A percentile compares a stretch with the other conserved stretches of the same genome.
phyloP scores from a whole-genome alignment of 2,888 invertebrate species.

The Macaria notata region DNA sequence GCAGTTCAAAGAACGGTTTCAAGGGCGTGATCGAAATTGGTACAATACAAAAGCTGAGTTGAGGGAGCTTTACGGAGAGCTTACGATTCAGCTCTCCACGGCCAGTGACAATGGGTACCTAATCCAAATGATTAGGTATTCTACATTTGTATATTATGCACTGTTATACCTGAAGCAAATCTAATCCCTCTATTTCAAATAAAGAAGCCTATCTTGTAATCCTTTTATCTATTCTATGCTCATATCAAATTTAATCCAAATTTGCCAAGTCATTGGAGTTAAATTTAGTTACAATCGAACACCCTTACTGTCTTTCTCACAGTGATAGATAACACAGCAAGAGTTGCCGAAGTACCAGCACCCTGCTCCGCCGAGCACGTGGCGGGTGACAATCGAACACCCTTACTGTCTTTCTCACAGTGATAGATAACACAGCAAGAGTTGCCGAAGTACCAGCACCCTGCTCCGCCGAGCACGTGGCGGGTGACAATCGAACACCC shows the following conservation, averaged over 20 bases:
- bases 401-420: too few species aligned
- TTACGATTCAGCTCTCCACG: constrained; percentile 2
- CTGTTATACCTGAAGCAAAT: too few species aligned
- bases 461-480: constrained; percentile 41
- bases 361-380: constrained; percentile 41
- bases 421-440: background rate
- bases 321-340: background rate
- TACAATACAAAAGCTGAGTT: constrained; percentile 3
- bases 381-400: constrained; percentile 53
- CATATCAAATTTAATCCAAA: too few species aligned
- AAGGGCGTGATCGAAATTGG: constrained; percentile 18
- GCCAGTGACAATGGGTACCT: background rate
- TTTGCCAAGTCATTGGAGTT: too few species aligned
- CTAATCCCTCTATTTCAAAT: too few species aligned
- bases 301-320: too few species aligned
- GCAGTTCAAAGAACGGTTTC: constrained; percentile 21
- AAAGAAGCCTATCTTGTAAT: too few species aligned
- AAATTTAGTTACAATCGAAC: too few species aligned
- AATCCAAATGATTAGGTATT: background rate
- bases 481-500: constrained; percentile 52
- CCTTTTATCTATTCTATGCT: too few species aligned
- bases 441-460: constrained; percentile 39
- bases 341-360: constrained; percentile 38
- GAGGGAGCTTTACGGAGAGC: constrained; percentile 2
- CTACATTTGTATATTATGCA: too few species aligned